phyloP scores from a whole-genome alignment of 2,888 invertebrate species.

The Lepidochrysops patricia region DNA sequence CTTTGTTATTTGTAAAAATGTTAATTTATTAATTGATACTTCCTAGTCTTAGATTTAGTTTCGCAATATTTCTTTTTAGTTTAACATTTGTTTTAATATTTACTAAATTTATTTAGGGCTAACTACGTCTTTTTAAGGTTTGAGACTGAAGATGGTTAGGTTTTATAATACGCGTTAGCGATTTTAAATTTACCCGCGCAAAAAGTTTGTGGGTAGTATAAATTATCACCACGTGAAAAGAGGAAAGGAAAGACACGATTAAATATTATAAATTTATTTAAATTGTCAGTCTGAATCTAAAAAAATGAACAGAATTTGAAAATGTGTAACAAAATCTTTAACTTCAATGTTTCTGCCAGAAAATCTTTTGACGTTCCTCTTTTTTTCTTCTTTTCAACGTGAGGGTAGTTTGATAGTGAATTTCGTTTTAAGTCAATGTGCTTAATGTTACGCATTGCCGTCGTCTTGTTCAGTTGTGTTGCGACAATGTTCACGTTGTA shows the following conservation, averaged over 20 bases:
- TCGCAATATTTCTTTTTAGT: background rate
- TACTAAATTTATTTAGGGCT: constrained; percentile 4
- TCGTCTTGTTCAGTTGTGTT: constrained; percentile 68
- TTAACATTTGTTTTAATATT: background rate
- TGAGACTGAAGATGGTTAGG: constrained; percentile 33
- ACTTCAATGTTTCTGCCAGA: background rate
- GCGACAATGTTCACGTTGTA: constrained; percentile 71
- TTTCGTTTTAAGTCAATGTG: constrained; percentile 57
- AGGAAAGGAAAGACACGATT: background rate
- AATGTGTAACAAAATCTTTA: too few species aligned
- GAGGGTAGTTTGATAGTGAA: constrained; percentile 30
- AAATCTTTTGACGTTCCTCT: background rate
- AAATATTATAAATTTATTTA: too few species aligned
- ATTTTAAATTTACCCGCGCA: background rate
- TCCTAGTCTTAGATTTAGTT: background rate
- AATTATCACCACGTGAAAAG: background rate
- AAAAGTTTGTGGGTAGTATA: background rate
- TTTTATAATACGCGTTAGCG: constrained; percentile 22
- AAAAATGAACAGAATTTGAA: too few species aligned
- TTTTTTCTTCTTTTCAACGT: background rate
- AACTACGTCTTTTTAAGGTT: constrained; percentile 24
- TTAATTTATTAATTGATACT: background rate
- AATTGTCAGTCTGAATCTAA: too few species aligned
- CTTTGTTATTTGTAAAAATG: background rate
- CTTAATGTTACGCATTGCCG: constrained; percentile 56